Evolutionary conservation across 1,140 invertebrate genomes (phyloP).

Genomic region (Dysdera silvatica): DNA sequence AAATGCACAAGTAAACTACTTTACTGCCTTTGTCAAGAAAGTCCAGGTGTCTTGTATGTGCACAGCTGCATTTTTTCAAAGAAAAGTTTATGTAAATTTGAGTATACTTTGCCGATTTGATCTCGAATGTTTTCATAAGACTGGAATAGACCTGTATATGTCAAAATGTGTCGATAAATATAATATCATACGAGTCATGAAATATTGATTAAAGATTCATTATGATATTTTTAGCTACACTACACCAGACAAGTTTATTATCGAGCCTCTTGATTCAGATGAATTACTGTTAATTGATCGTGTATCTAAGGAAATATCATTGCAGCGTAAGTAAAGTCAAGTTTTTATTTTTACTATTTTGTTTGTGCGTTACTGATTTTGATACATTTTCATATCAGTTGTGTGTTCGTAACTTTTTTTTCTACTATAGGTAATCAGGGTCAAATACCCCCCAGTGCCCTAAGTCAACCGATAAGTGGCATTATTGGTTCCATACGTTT

Average conservation of each 20-base stretch:
- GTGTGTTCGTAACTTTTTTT: too few relatives aligned
- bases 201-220: background rate
- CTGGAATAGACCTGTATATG: too few relatives aligned
- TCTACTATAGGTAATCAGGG: constrained; percentile 48
- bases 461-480: constrained; percentile 71
- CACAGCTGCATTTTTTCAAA: too few relatives aligned
- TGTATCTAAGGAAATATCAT: constrained; percentile 55
- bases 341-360: constrained; percentile 21
- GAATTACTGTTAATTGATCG: constrained; percentile 64
- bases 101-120: too few relatives aligned
- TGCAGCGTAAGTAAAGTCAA: constrained; percentile 53
- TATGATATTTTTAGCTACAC: constrained; percentile 51
- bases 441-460: constrained; percentile 55
- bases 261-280: constrained; percentile 55
- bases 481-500: constrained; percentile 78
- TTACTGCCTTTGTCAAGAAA: too few relatives aligned
- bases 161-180: too few relatives aligned
- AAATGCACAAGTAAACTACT: too few relatives aligned
- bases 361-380: too few relatives aligned
- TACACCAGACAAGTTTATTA: constrained; percentile 63
- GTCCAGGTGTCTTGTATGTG: too few relatives aligned
- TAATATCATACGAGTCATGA: background rate
- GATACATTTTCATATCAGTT: too few relatives aligned
- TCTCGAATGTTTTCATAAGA: too few relatives aligned
- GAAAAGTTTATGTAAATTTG: too few relatives aligned